Percentiles rank a stretch among this genome's conserved stretches.
phyloP scores from a whole-genome alignment of 37 sponge, comb jelly and placozoan genomes.

The Spongilla lacustris region DNA sequence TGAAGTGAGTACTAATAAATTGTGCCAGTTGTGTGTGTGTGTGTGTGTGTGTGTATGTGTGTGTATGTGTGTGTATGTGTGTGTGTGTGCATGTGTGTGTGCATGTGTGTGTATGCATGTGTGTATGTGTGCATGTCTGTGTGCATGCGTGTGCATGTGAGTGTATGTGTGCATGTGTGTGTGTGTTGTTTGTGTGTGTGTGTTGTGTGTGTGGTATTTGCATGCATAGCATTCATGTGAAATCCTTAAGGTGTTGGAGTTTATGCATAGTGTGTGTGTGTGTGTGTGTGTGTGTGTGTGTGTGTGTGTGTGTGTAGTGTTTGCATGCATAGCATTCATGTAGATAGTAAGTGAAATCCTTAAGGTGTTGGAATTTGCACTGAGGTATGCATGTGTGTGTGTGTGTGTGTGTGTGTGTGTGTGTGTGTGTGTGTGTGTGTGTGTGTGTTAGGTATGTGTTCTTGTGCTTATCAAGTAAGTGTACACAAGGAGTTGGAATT shows the following conservation, averaged over 20 bases:
- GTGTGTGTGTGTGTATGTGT: constrained; percentile 8
- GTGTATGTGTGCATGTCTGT: background rate
- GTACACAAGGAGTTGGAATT: background rate
- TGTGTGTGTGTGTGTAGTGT: no score
- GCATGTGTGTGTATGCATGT: background rate
- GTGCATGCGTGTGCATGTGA: background rate
- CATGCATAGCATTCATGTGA: no score
- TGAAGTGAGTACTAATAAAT: constrained; percentile 72
- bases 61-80: constrained; percentile 12
- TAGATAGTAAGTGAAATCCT: no score
- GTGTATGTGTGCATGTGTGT: background rate
- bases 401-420: background rate
- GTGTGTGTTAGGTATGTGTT: background rate
- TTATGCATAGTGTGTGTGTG: no score
- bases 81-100: background rate
- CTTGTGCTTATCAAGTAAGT: background rate
- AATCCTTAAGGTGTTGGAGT: no score
- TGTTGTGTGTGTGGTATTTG: background rate
- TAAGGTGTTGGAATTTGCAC: no score
- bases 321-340: no score
- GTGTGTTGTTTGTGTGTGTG: background rate
- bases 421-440: background rate
- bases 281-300: background rate
- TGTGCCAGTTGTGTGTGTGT: constrained; percentile 5
- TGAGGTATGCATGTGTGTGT: no score